Evolutionary conservation across 2,113 vertebrate species (phyloP), one percentile per base, ranked within the genome.

Genomic region (Dicerorhinus sumatrensis): DNA sequence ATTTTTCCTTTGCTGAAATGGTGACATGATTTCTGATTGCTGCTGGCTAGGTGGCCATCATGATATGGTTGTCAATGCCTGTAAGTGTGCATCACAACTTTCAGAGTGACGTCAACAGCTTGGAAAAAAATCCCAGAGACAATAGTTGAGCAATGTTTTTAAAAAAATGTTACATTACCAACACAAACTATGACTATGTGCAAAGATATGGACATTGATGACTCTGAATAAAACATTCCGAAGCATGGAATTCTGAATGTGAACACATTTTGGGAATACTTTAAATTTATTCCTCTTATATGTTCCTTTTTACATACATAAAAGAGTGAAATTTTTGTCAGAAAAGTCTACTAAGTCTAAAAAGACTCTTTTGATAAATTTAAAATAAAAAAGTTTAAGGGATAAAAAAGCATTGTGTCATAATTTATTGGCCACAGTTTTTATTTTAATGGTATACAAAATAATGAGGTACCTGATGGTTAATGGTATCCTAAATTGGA

Each of bases 371-470:
- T 85, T 1, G 9, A 60, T 82, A 92, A 60, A 62, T 63, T 94
- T 51, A 87, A 90, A 96, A 94, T 67, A 60, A 56, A n/a, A 80
- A 81, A 16, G 33, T 58, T 79, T n/a, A 27, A 72, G 8, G n/a
- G 25, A 82, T 81, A 51, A 73, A 81, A 92, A 91, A 82, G 0
- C 36, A 77, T 69, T 42, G 31, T 20, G 17, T 81, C 60, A 58
- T 79, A 93, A 90, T 79, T 87, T 89, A 65, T 63, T 97, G 80
- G 39, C 10, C 18, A 93, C 25, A 76, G 33, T 91, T 93, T 96
- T 69, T 42, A 56, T 92, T 33, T 76, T 92, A 72, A 48, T 67
- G 42, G 2, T 54, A 42, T 56, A 51, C 31, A 60, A 93, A 93
- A 69, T 89, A 77, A 54, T 75, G 31, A n/a, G 84, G 23, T 67